Base-by-base conservation (phyloP, 2,888 invertebrate genomes). In the Dasysyrphus tricinctus region DNA sequence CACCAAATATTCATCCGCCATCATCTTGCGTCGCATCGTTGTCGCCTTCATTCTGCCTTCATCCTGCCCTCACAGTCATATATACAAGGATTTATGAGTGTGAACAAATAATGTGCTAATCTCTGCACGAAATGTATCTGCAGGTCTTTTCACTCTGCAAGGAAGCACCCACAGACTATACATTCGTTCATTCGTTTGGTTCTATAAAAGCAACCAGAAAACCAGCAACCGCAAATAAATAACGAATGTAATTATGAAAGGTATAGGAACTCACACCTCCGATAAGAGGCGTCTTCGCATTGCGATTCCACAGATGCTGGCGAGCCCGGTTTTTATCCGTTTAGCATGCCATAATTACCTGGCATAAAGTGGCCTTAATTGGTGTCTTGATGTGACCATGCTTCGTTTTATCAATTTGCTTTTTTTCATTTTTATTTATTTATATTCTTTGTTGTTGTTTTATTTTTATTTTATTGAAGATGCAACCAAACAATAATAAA, bases 281-380 rank as follows among this genome's bases (percentile, higher is more conserved):
- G 88, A 88, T 88, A 88, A 85, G 84, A 88, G 78, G 78, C 75
- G 75, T 80, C 75, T 54, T 73, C 61, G 16, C 49, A 24, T n/a
- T 11, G 61, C 69, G 63, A 70, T 81, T 70, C 44, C 54, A 83
- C 85, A 78, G 85, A 81, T 85, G 80, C 69, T 81, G 85, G 85
- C 63, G 65, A 72, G 78, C 79, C 79, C 76, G 84, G 84, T 83
- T 83, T 76, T 82, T 86, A 86, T 86, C 86, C 86, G 86, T 86
- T 86, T 86, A 86, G 81, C 88, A 85, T 85, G 88, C 88, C 81
- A 88, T 85, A 88, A 85, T 88, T 88, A 88, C 85, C 73, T 82
- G 85, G 85, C 88, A 85, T 85, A 88, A 85, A 88, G 82, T 85
- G 88, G 88, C 73, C 88, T 85, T 88, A 88, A 88, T 88, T 88